Conservation (phyloP, 2,888 invertebrate genomes). For the Orthosia incerta region DNA sequence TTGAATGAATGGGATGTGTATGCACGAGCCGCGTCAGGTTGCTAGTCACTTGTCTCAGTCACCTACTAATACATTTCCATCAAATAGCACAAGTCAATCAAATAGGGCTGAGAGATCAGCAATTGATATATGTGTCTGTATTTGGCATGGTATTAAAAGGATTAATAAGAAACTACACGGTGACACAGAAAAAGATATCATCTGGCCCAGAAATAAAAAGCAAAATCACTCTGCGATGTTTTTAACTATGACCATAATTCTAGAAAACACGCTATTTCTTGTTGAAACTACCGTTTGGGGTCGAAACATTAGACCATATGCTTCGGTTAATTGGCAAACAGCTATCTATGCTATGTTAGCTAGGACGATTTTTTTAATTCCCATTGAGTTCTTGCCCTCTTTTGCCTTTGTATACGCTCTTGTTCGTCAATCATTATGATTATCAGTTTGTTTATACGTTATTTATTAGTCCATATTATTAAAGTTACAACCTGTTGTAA, state of each 20-base stretch:
- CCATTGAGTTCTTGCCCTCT: no score
- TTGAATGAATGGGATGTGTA: conserved; percentile 64
- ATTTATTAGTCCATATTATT: no score
- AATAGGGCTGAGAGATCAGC: conserved; percentile 8
- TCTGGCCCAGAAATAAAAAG: not conserved
- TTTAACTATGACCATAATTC: not conserved
- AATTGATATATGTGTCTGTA: conserved; percentile 27
- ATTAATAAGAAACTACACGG: not conserved
- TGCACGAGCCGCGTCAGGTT: conserved; percentile 50
- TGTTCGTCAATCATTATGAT: no score
- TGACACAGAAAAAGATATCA: not conserved
- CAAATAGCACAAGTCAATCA: conserved; percentile 61
- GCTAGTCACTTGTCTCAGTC: conserved; percentile 56
- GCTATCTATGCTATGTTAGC: no score
- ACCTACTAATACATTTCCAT: conserved; percentile 62
- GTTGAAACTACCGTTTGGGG: no score
- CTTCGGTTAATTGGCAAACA: no score
- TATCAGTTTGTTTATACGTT: no score
- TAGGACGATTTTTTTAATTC: no score
- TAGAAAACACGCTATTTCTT: not conserved
- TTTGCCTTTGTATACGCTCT: no score
- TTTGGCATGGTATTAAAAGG: conserved; percentile 4
- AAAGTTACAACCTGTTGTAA: no score
- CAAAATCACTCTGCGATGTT: not conserved
- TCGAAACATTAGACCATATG: no score